A percentile compares a stretch with the other conserved stretches of the same genome.
These are phyloP conservation scores for Microcaecilia unicolor DNA, from an alignment of 2,797 vertebrate species.

Conservation along the genomic window DNA sequence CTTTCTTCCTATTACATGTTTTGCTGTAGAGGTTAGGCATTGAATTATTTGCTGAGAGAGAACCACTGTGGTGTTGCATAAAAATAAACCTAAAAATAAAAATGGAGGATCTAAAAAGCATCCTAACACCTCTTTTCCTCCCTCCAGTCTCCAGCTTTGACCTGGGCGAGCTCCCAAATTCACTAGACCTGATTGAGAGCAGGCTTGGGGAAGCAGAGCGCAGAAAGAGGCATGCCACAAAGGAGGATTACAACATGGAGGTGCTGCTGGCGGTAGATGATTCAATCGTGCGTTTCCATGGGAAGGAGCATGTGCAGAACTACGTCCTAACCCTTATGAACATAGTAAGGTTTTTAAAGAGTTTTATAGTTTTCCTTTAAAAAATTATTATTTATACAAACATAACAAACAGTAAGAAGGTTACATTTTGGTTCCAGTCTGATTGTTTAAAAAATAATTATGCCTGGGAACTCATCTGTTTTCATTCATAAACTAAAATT, in stretches of 20 bases:
- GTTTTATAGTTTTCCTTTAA: neutral
- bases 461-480: too few species aligned
- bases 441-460: too few species aligned
- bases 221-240: conserved; percentile 77
- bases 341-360: conserved; percentile 74
- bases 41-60: too few species aligned
- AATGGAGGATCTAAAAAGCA: too few species aligned
- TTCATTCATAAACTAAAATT: too few species aligned
- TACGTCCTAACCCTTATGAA: conserved; percentile 97
- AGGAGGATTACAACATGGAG: conserved; percentile 90
- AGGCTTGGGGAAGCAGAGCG: conserved; percentile 65
- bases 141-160: conserved; percentile 51
- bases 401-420: too few species aligned
- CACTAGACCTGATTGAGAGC: conserved; percentile 63
- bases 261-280: conserved; percentile 89
- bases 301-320: conserved; percentile 93
- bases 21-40: too few species aligned
- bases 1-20: too few species aligned
- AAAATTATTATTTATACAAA: too few species aligned
- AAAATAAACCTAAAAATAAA: too few species aligned
- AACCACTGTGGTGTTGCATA: too few species aligned
- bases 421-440: too few species aligned
- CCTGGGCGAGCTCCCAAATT: conserved; percentile 69
- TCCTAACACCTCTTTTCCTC: neutral
- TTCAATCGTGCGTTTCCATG: conserved; percentile 91